Evolutionary conservation across 2,797 vertebrate species (phyloP), one percentile per base, ranked within the genome.

Genomic region (Pelobates cultripes): DNA sequence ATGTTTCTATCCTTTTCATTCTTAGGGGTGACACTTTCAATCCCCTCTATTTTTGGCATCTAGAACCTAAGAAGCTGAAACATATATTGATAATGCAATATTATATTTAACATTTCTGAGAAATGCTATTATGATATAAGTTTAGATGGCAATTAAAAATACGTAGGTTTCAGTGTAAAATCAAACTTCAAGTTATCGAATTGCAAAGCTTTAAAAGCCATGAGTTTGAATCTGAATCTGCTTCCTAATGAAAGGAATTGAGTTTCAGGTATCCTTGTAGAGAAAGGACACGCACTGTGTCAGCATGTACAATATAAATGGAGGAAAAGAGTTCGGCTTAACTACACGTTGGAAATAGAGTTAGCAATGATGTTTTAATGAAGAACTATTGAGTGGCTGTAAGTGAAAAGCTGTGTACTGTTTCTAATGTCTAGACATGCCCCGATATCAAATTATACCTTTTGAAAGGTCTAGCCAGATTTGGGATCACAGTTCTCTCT

Each of bases 301-400:
- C 77, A 79, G 77, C 82, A 79, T 3, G 40, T 28, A n/a, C 7
- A 7, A 42, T 14, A 53, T 6, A 53, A 68, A 78, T 68, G 43
- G 71, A 61, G 51, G 70, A n/a, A 67, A 68, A 78, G 51, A 78
- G 70, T 69, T 78, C n/a, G 73, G 14, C 72, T 74, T 63, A 70
- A 14, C 44, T 75, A 75, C 44, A 75, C 47, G 64, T 51, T 70
- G 67, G 42, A 79, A 79, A 84, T 76, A 63, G 67, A 84, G 77
- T 84, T 84, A 84, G 82, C 77, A 84, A 84, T 72, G 82, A 84
- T 75, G 60, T 67, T 66, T 71, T 79, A 79, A 84, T 75, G 66
- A 84, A 79, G 67, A 84, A 84, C 17, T 72, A 84, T 84, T 71
- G 77, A 79, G 73, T 75, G 82, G 57, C 55, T 75, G 70, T 73